phyloP scores from a whole-genome alignment of 2,888 invertebrate species.

The Drosophila borealis region DNA sequence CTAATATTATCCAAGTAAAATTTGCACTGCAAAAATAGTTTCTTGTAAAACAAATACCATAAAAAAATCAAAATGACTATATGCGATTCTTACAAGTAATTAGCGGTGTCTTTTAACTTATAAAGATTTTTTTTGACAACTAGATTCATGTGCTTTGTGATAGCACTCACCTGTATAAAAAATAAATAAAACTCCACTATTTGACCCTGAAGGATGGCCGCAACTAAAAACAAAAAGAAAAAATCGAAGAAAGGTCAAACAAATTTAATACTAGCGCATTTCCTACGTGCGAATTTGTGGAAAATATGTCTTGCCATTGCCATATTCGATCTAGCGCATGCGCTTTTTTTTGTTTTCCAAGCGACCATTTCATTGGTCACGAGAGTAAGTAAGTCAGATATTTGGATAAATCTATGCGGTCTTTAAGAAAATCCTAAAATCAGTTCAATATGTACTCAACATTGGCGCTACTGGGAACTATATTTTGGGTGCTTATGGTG shows the following conservation, averaged over 20 bases:
- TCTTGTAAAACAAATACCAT: too few species aligned
- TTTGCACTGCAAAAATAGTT: too few species aligned
- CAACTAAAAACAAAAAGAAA: constrained; percentile 40
- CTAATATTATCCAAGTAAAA: too few species aligned
- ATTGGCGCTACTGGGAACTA: constrained; percentile 61
- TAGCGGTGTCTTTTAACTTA: background rate
- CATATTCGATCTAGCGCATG: constrained; percentile 55
- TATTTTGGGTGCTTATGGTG: constrained; percentile 62
- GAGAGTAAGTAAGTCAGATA: constrained; percentile 41
- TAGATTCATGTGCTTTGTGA: constrained; percentile 47
- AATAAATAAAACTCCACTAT: constrained; percentile 15
- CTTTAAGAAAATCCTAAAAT: background rate
- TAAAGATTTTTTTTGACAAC: background rate
- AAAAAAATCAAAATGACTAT: too few species aligned
- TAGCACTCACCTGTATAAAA: constrained; percentile 32
- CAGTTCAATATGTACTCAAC: constrained; percentile 45
- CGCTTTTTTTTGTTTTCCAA: constrained; percentile 60
- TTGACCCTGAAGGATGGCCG: constrained; percentile 37
- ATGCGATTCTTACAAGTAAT: background rate
- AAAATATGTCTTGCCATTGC: constrained; percentile 57
- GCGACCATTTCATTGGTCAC: constrained; percentile 47
- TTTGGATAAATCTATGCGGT: background rate
- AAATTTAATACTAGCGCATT: background rate
- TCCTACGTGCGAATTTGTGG: constrained; percentile 32
- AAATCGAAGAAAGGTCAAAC: background rate